Conservation (phyloP, 2,113 vertebrate genomes). For the Tetrao urogallus region DNA sequence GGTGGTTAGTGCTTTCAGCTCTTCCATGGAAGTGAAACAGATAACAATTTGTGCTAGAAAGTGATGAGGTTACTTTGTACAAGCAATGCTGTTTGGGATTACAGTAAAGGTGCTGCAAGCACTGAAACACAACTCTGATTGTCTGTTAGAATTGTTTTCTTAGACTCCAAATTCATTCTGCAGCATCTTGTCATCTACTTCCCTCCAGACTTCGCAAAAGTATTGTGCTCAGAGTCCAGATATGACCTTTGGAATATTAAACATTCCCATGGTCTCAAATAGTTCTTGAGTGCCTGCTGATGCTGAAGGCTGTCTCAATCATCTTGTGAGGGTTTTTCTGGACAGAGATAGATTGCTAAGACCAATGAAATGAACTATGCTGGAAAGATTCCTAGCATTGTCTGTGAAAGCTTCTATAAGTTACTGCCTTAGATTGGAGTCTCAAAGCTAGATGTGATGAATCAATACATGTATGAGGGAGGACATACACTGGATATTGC, state of each 20-base stretch:
- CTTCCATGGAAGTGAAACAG: neutral
- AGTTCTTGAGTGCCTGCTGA: neutral
- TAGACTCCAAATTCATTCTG: neutral
- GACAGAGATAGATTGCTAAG: neutral
- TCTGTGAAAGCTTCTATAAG: neutral
- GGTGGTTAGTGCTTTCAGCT: fast-evolving
- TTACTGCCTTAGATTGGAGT: neutral
- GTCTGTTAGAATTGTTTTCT: neutral
- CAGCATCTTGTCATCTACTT: neutral
- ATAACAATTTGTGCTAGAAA: neutral
- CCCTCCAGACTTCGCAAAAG: neutral
- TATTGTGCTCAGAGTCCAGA: neutral
- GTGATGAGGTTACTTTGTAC: neutral
- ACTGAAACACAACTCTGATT: neutral
- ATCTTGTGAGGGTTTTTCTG: neutral
- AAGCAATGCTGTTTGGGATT: neutral
- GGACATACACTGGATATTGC: neutral
- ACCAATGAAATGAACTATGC: neutral
- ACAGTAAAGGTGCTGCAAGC: neutral
- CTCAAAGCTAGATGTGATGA: neutral
- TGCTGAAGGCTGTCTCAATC: neutral
- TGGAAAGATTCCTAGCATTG: neutral
- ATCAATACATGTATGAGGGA: neutral
- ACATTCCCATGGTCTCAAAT: fast-evolving
- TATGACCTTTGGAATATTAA: neutral